Evolutionary conservation across 2,113 vertebrate species (phyloP), one percentile per base, ranked within the genome.

Genomic region (Tapirus terrestris): DNA sequence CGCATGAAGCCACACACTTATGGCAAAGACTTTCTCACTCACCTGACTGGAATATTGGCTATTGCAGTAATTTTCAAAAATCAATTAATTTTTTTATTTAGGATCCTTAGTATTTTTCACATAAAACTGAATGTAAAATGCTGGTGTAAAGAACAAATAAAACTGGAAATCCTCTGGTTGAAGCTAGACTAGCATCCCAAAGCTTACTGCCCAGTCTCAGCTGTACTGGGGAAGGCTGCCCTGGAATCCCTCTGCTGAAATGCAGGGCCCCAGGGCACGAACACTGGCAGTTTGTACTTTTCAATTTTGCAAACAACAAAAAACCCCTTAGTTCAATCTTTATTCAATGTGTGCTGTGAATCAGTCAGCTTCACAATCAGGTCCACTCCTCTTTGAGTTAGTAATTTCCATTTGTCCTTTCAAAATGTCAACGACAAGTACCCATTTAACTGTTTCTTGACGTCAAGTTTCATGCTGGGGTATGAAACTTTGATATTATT

Each of bases 391-490:
- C 77, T 76, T 73, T 75, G 45, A 36, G 79, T 79, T 90, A 60
- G 31, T 86, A 85, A 90, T 95, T 85, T 90, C 61, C 48, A 67
- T 86, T 75, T 95, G 72, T 80, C 56, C 48, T 85, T 97, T 95
- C 51, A 67, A 85, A 80, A 90, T 95, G 61, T 91, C 73, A 86
- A 8, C 48, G 68, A 21, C 45, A 45, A 51, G 25, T 51, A 86
- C 81, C n/a, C 33, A 72, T 1, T 25, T 81, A 91, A 60, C 21
- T 63, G 53, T 82, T 76, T n/a, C n/a, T 89, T 72, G 25, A 27
- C 79, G 36, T 48, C n/a, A 63, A 53, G 91, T 72, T 48, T 77
- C 33, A 72, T 76, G 63, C 75, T 92, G 36, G 36, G 36, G 5
- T 76, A 53, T 83, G 75, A 93, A 93, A 68, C 1, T 21, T 25